These are phyloP conservation scores for Electrona antarctica DNA, from an alignment of 2,113 vertebrate species.

Conservation along the genomic window DNA sequence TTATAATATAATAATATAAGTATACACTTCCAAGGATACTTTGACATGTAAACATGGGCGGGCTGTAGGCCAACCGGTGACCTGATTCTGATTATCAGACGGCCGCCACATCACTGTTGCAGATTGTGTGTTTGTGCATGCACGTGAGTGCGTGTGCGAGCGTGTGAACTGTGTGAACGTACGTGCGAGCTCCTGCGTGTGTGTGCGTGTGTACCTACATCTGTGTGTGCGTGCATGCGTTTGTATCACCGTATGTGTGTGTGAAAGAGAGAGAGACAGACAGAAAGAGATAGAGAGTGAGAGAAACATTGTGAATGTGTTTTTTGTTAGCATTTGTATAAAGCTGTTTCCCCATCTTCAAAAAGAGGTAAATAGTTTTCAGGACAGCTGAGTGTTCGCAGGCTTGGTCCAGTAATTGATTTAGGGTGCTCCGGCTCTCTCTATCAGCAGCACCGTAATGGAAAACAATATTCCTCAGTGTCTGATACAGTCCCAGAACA, in stretches of 20 bases:
- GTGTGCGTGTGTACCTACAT: too few relatives aligned
- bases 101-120: too few relatives aligned
- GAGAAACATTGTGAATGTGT: conserved; percentile 28
- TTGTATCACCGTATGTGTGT: too few relatives aligned
- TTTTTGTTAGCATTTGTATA: conserved; percentile 39
- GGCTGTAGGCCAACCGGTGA: not conserved
- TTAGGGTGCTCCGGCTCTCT: conserved; percentile 33
- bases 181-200: too few relatives aligned
- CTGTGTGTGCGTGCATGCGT: too few relatives aligned
- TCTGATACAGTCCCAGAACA: conserved; percentile 12
- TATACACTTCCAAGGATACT: too few relatives aligned
- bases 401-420: conserved; percentile 34
- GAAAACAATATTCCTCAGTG: conserved; percentile 19
- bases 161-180: too few relatives aligned
- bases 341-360: conserved; percentile 35
- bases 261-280: conserved; percentile 1
- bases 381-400: conserved; percentile 56
- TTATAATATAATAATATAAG: too few relatives aligned
- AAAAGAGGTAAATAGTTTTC: conserved; percentile 30
- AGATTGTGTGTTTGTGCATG: too few relatives aligned
- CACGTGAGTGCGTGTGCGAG: too few relatives aligned
- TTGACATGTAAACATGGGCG: too few relatives aligned
- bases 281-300: conserved; percentile 1
- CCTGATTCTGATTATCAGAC: too few relatives aligned
- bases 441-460: conserved; percentile 10